Evolutionary conservation across 2,888 invertebrate genomes (phyloP).

Genomic region (Eurytoma californica): DNA sequence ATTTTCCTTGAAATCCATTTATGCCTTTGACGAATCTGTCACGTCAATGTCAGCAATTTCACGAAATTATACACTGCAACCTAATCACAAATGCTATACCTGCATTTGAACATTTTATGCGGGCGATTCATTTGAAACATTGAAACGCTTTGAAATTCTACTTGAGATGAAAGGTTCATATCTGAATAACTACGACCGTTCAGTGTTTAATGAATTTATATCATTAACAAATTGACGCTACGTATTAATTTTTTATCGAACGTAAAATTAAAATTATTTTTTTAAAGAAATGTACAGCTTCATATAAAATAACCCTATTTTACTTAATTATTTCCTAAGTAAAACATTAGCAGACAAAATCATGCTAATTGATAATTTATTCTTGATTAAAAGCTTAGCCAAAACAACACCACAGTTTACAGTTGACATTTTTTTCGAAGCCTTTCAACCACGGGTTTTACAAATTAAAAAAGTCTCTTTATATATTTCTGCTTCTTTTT

Average conservation of each 20-base stretch:
- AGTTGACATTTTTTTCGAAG: too few species aligned
- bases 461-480: not conserved
- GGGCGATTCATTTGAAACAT: conserved; percentile 15
- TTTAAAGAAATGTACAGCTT: too few species aligned
- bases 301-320: too few species aligned
- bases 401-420: too few species aligned
- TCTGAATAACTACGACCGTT: not conserved
- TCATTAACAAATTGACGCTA: too few species aligned
- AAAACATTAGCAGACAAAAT: too few species aligned
- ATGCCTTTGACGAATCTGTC: not conserved
- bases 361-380: too few species aligned
- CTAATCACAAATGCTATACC: conserved; percentile 19
- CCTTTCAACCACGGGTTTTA: not conserved
- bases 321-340: too few species aligned
- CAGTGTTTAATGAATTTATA: too few species aligned
- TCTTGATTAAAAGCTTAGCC: too few species aligned
- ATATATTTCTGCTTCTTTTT: not conserved
- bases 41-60: not conserved
- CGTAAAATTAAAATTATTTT: too few species aligned
- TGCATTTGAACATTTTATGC: conserved; percentile 24
- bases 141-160: conserved; percentile 22
- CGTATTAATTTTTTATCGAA: too few species aligned
- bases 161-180: not conserved
- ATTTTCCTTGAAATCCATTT: not conserved
- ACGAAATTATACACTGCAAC: not conserved